phyloP scores from a whole-genome alignment of 2,888 invertebrate genomes.

The Stratiomys singularior region DNA sequence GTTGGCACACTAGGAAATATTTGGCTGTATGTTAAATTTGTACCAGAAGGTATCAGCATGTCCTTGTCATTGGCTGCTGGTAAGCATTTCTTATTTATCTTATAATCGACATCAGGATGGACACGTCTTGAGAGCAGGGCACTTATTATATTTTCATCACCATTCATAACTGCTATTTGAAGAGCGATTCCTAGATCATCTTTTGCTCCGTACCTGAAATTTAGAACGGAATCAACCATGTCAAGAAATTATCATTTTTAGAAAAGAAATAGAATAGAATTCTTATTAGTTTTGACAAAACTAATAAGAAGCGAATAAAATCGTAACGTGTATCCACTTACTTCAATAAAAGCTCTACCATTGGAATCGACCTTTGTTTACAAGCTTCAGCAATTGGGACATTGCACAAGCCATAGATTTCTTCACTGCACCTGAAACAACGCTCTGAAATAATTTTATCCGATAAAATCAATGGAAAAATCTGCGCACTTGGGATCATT shows the following conservation, averaged over 20 bases:
- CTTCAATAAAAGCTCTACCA: conserved; percentile 64
- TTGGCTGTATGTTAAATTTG: conserved; percentile 79
- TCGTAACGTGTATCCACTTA: conserved; percentile 52
- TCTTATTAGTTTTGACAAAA: no score
- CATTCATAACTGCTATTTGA: conserved; percentile 76
- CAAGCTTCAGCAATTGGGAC: conserved; percentile 64
- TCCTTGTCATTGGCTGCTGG: conserved; percentile 66
- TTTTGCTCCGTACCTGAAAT: conserved; percentile 75
- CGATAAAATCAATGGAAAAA: not conserved
- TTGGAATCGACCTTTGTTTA: conserved; percentile 62
- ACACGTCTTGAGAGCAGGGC: conserved; percentile 88
- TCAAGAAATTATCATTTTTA: not conserved
- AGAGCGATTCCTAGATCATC: conserved; percentile 90
- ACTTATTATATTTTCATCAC: conserved; percentile 80
- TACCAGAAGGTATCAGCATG: conserved; percentile 67
- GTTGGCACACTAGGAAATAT: conserved; percentile 86
- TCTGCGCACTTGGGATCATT: conserved; percentile 61
- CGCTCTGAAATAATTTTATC: not conserved
- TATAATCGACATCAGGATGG: conserved; percentile 90
- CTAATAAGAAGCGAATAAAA: no score
- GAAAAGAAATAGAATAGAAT: not conserved
- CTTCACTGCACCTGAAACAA: conserved; percentile 60
- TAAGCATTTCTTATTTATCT: conserved; percentile 89
- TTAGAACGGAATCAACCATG: not conserved
- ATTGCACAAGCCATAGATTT: conserved; percentile 65